Percentiles rank a stretch among this genome's conserved stretches.
These are phyloP conservation scores for Dorcus hopei DNA, from an alignment of 2,888 invertebrate species.

Conservation along the genomic window DNA sequence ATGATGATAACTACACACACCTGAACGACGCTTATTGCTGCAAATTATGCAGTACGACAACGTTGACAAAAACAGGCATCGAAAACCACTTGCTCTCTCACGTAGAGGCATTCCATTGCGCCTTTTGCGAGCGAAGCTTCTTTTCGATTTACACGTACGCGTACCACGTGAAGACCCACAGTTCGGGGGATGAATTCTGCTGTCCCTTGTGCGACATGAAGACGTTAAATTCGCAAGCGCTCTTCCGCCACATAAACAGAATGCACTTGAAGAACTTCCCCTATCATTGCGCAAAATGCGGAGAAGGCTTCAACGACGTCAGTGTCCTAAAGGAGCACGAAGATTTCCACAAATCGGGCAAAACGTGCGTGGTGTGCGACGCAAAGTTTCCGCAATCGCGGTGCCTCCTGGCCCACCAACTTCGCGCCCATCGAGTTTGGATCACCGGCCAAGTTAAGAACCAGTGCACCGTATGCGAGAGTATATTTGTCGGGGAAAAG, in stretches of 20 bases:
- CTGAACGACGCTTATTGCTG: constrained; percentile 22
- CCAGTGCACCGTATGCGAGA: constrained; percentile 37
- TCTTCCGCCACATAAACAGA: constrained; percentile 56
- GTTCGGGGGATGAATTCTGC: constrained; percentile 27
- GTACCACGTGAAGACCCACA: constrained; percentile 36
- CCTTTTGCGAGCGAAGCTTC: constrained; percentile 30
- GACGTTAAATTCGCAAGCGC: constrained; percentile 31
- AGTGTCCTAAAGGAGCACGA: constrained; percentile 49
- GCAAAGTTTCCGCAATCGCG: constrained; percentile 42
- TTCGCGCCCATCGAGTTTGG: constrained; percentile 39
- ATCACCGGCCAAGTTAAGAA: constrained; percentile 47
- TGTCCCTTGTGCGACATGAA: constrained; percentile 37
- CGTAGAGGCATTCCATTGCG: constrained; percentile 11
- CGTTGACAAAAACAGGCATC: constrained; percentile 32
- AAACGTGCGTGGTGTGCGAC: constrained; percentile 49
- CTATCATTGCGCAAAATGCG: constrained; percentile 50
- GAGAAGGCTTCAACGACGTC: constrained; percentile 50
- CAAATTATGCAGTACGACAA: constrained; percentile 34
- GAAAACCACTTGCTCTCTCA: constrained; percentile 28
- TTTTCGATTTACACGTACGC: constrained; percentile 39
- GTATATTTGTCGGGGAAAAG: constrained; percentile 34
- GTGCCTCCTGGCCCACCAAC: constrained; percentile 35
- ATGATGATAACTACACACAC: constrained; percentile 31
- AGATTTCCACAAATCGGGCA: constrained; percentile 44
- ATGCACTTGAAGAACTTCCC: constrained; percentile 52